Percentiles rank a stretch among this genome's conserved stretches.
Evolutionary conservation across 53 echinoderm and acorn worm species (phyloP).

Genomic region (Echinometra lucunter): DNA sequence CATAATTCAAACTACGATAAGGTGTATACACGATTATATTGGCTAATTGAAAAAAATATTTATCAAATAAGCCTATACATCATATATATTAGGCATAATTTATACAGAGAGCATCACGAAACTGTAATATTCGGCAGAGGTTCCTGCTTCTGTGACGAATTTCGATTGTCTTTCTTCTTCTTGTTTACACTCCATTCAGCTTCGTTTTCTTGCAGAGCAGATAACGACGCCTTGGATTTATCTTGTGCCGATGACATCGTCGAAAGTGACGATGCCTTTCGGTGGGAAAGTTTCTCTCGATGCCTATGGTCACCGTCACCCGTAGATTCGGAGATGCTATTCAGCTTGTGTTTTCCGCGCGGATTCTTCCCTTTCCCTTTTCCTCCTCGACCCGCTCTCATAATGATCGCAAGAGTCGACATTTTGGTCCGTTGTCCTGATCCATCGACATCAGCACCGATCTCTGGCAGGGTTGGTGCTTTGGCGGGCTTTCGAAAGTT

Average conservation of each 20-base stretch:
- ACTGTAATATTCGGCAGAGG: constrained; percentile 34
- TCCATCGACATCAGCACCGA: not conserved
- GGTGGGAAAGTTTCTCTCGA: constrained; percentile 34
- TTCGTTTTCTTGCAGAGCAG: not conserved
- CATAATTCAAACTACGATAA: not conserved
- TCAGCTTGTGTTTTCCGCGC: constrained; percentile 40
- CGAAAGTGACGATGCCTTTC: constrained; percentile 23
- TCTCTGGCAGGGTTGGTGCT: constrained; percentile 41
- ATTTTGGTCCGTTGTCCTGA: constrained; percentile 23
- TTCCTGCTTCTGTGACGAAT: constrained; percentile 16
- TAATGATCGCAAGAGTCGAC: constrained; percentile 64
- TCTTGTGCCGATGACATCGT: not conserved
- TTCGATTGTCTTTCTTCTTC: constrained; percentile 27
- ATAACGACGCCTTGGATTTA: constrained; percentile 4
- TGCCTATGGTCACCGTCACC: not conserved
- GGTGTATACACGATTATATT: too few species aligned
- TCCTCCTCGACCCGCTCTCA: constrained; percentile 46
- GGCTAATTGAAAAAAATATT: too few species aligned
- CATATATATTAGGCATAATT: too few species aligned
- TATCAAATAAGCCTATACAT: too few species aligned
- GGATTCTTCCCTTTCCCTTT: constrained; percentile 21
- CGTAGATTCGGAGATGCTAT: constrained; percentile 27
- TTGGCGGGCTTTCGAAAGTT: constrained; percentile 64
- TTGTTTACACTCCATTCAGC: not conserved
- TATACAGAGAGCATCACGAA: not conserved